Evolutionary conservation across 2,797 vertebrate species (phyloP).

Genomic region (Oreochromis mossambicus): DNA sequence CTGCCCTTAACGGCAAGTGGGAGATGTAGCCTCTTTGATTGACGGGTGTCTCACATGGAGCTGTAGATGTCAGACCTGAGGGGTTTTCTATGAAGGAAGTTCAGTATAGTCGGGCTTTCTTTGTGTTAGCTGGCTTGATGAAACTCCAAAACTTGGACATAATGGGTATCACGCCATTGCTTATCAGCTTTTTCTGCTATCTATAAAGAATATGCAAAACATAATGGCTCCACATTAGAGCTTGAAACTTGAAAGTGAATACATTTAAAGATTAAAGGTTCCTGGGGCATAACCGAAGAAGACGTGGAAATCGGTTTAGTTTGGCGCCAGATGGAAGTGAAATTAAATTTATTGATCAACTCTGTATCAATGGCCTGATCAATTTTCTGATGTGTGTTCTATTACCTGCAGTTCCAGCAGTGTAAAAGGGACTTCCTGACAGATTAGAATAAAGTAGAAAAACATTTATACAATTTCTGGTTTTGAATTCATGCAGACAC

Average conservation of each 20-base stretch:
- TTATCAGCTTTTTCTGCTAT: not conserved
- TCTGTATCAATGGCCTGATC: not conserved
- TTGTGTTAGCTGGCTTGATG: not conserved
- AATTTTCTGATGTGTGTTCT: not conserved
- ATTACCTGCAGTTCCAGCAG: not conserved
- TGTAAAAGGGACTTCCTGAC: not conserved
- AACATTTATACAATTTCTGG: not conserved
- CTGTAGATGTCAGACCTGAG: not conserved
- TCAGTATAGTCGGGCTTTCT: not conserved
- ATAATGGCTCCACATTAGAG: not conserved
- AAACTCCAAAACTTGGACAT: not conserved
- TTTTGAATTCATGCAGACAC: not conserved
- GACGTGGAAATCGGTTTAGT: not conserved
- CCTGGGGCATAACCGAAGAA: not conserved
- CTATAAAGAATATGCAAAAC: not conserved
- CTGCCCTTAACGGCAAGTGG: not conserved
- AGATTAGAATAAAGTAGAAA: not conserved
- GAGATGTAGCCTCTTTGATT: not conserved
- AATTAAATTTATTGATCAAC: not conserved
- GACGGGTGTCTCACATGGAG: not conserved
- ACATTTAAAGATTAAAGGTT: not conserved
- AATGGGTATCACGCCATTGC: not conserved
- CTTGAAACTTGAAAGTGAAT: not conserved
- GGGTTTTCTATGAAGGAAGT: not conserved
- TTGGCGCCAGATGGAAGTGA: not conserved